A percentile compares a stretch with the other conserved stretches of the same genome.
Evolutionary conservation across 1,140 invertebrate species (phyloP).

Genomic region (Yoshiicerus persimilis): DNA sequence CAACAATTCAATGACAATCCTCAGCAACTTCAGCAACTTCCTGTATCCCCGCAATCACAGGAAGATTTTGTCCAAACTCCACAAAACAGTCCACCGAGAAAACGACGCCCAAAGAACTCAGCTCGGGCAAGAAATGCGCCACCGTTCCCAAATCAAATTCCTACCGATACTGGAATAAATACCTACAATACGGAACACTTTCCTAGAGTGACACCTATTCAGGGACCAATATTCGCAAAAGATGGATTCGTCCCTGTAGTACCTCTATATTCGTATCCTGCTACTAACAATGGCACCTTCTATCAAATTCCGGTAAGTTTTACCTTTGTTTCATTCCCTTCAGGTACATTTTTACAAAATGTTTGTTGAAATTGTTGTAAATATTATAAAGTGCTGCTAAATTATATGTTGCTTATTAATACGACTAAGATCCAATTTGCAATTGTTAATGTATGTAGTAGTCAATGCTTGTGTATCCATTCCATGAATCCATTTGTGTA

Average conservation of each 20-base stretch:
- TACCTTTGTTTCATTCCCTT: neutral
- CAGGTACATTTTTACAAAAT: no score
- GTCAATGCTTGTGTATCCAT: no score
- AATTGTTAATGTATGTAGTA: no score
- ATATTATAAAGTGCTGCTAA: neutral
- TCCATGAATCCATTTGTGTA: no score
- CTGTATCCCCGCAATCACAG: neutral
- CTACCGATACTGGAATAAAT: neutral
- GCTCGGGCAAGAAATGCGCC: neutral
- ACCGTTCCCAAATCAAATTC: neutral
- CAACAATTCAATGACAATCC: neutral
- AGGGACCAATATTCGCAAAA: constrained; percentile 75
- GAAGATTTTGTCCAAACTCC: neutral
- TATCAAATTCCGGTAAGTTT: constrained; percentile 80
- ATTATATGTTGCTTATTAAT: neutral
- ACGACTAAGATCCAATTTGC: no score
- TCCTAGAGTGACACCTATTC: constrained; percentile 69
- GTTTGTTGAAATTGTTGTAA: no score
- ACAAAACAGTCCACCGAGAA: neutral
- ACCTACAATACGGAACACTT: neutral
- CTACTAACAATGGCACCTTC: constrained; percentile 77
- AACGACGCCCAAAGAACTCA: constrained; percentile 36
- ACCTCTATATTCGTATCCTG: constrained; percentile 78
- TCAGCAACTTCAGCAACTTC: neutral
- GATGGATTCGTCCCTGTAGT: constrained; percentile 77